Evolutionary conservation across 1,140 invertebrate species (phyloP), one percentile per base, ranked within the genome.

Genomic region (Calephelis nemesis): DNA sequence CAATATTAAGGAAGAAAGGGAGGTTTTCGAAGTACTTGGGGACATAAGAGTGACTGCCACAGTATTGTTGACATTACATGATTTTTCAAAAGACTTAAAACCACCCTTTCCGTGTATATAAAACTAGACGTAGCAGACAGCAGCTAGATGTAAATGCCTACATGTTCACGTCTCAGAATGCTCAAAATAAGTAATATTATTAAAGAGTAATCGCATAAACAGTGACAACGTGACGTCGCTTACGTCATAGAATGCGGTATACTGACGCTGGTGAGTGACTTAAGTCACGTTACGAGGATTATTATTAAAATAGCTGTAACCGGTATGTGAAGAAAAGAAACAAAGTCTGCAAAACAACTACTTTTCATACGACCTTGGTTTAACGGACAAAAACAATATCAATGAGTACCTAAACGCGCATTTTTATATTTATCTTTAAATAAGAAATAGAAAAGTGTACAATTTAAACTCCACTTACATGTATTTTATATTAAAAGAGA

Each of bases 131-230:
- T 42, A 60, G 58, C 39, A n/a, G 40, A 60, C 58, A 12, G 39
- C 58, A 60, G 58, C n/a, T 60, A n/a, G 54, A 60, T 60, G 30
- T 12, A n/a, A 60, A 40, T 60, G 30, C 54, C 54, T 60, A 60
- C 54, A 40, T 60, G 39, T 19, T 60, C 12, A 39, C 39, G 39
- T 60, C 54, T 60, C 30, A 60, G 54, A 12, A 60, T 60, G 39
- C 54, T 40, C 39, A 60, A 39, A 40, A 45, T 45, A 45, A 60
- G 39, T 60, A 60, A 40, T 60, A 40, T 60, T 60, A 39, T 60
- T 60, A 60, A 60, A 60, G 54, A 40, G 54, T 60, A 60, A 60
- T 60, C 54, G 54, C 39, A 60, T 60, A 60, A 60, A 11, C 54
- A 40, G 0, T 45, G 8, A 6, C 54, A 60, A 60, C 54, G 54